These are phyloP conservation scores for Leptinotarsa texana DNA, from an alignment of 1,140 invertebrate genomes.

Conservation along the genomic window DNA sequence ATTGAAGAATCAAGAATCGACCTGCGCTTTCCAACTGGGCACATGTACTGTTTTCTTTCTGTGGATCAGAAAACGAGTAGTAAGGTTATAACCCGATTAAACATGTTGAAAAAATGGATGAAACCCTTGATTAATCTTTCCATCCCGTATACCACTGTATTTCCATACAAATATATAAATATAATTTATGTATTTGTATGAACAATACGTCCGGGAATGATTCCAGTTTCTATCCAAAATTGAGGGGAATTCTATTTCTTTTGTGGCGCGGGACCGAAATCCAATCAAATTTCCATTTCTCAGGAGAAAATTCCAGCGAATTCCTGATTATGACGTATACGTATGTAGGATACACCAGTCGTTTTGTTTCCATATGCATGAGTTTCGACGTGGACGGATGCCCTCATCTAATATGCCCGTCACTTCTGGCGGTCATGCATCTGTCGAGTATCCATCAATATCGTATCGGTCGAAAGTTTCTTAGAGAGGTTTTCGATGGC, in stretches of 20 bases:
- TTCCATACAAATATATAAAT: not conserved
- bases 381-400: constrained; percentile 49
- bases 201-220: not conserved
- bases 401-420: constrained; percentile 50
- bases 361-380: constrained; percentile 39
- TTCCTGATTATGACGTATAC: constrained; percentile 33
- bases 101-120: no score
- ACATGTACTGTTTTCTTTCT: no score
- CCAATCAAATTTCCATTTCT: constrained; percentile 53
- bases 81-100: no score
- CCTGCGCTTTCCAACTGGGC: no score
- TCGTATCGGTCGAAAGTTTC: not conserved
- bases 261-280: constrained; percentile 39
- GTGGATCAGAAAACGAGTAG: no score
- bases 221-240: not conserved
- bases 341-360: constrained; percentile 34
- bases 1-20: no score
- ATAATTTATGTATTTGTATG: not conserved
- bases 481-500: not conserved
- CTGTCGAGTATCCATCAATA: constrained; percentile 32
- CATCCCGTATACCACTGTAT: not conserved
- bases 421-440: constrained; percentile 45
- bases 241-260: not conserved
- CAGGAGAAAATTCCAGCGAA: constrained; percentile 47
- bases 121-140: no score